Evolutionary conservation across 1,140 invertebrate species (phyloP).

Genomic region (Drosophila parabipectinata): DNA sequence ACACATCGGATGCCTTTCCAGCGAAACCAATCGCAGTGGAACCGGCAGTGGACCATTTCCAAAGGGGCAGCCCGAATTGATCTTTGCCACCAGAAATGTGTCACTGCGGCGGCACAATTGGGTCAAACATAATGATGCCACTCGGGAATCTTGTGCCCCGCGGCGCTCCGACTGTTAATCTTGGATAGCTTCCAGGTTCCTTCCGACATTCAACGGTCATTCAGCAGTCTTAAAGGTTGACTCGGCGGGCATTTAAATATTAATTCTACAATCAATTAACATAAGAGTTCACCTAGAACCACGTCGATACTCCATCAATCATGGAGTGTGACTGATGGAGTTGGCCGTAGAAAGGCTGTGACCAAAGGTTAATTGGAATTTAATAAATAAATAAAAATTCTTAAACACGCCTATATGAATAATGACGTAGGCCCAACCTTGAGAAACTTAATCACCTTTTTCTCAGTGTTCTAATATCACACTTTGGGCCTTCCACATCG

Average conservation of each 20-base stretch:
- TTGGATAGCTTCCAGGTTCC: constrained; percentile 3
- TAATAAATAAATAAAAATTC: neutral
- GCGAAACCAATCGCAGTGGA: constrained; percentile 25
- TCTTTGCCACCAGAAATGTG: constrained; percentile 49
- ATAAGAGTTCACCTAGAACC: constrained; percentile 45
- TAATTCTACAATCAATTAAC: constrained; percentile 42
- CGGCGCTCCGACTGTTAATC: constrained; percentile 19
- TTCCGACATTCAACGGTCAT: neutral
- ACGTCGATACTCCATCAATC: constrained; percentile 23
- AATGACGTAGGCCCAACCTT: constrained; percentile 13
- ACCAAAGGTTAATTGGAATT: constrained; percentile 22
- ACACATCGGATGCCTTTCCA: constrained; percentile 21
- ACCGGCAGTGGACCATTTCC: constrained; percentile 39
- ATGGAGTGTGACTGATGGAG: constrained; percentile 16
- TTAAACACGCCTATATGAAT: constrained; percentile 10
- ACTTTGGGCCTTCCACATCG: constrained; percentile 23
- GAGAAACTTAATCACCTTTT: neutral
- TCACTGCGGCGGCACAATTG: constrained; percentile 29
- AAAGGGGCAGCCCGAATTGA: constrained; percentile 37
- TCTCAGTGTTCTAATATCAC: constrained; percentile 29
- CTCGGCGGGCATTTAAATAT: constrained; percentile 29
- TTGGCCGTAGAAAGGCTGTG: constrained; percentile 16
- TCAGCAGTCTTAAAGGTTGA: constrained; percentile 23
- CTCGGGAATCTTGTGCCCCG: constrained; percentile 26
- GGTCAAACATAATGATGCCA: constrained; percentile 46